Base-by-base conservation (phyloP, 1,140 invertebrate species). In the Carposina sasakii region DNA sequence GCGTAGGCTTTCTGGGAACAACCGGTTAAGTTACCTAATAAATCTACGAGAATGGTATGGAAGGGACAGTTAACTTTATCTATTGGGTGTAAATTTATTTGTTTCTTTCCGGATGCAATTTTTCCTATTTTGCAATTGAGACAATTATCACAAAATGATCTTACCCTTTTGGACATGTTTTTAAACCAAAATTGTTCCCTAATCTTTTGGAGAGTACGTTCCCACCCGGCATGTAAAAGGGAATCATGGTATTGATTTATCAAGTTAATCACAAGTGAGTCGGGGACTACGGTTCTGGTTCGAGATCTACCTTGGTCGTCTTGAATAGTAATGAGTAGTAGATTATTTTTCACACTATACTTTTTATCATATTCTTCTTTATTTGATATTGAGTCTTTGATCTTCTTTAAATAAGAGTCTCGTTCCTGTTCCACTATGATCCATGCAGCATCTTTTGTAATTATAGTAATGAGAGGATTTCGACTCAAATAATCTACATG, bases 401-500 rank as follows among this genome's bases (percentile, higher is more conserved):
- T 19, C 3, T 16, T 15, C 17, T 31, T 45, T 16, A 45, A 16
- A 4, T 19, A 2, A 2, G 24, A 15, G 17, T 45, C 42, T 2
- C 16, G 24, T 31, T 33, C 23, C 17, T 45, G 42, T 45, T 45
- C 42, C 3, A 33, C 70, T 71, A 5, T 54, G 31, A 36, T 41
- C 51, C 36, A 54, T 50, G 30, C 52, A 28, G 8, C 53, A 52
- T 17, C 49, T 36, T 17, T 72, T 48, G 46, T 62, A 37, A 71
- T 81, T 51, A 77, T 73, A 0, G 67, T 77, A 15, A 81, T 46
- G 1, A 82, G 47, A 5, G 50, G 54, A 20, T 61, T 57, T 3
- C 58, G 13, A 36, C 54, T 61, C 8, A 57, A 52, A 28, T 37
- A 61, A 22, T 61, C 54, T 0, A 51, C 54, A 30, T 60, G 53